These are phyloP conservation scores for Acipenser ruthenus DNA, from an alignment of 2,797 vertebrate species.

Conservation along the genomic window DNA sequence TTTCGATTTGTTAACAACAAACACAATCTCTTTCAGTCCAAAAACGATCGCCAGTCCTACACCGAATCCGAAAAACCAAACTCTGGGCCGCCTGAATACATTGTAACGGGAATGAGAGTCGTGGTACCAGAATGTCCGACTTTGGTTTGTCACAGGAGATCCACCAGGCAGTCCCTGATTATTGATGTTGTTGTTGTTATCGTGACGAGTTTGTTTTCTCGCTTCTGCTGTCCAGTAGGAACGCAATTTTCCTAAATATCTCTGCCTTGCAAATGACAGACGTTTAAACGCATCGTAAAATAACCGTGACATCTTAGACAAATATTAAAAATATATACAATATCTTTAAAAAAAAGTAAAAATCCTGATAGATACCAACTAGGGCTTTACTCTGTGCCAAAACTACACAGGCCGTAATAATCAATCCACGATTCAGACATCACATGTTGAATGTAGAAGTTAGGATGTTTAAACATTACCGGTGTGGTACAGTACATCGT, in stretches of 20 bases:
- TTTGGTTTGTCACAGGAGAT: conserved; percentile 2
- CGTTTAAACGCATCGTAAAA: conserved; percentile 11
- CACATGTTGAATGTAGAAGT: neutral
- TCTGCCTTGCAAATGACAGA: too few species aligned
- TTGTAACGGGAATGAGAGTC: neutral
- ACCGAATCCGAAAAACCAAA: conserved; percentile 55
- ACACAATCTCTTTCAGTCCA: conserved; percentile 41
- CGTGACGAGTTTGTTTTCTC: too few species aligned
- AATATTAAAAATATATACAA: too few species aligned
- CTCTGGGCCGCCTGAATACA: conserved; percentile 16
- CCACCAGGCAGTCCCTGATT: conserved; percentile 6
- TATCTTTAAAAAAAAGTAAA: too few species aligned
- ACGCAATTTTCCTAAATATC: too few species aligned
- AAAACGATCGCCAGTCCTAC: conserved; percentile 61
- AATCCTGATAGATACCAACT: too few species aligned
- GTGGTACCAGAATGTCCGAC: neutral
- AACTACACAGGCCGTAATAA: conserved; percentile 28
- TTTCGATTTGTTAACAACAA: conserved; percentile 19
- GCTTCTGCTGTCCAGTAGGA: too few species aligned
- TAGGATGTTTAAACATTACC: neutral
- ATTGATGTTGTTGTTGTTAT: too few species aligned
- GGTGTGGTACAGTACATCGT: too few species aligned
- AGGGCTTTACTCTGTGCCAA: too few species aligned
- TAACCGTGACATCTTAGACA: conserved; percentile 40
- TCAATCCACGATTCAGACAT: conserved; percentile 22